These are phyloP conservation scores for Heteromurus nitidus DNA, from an alignment of 2,888 invertebrate genomes.

Conservation along the genomic window DNA sequence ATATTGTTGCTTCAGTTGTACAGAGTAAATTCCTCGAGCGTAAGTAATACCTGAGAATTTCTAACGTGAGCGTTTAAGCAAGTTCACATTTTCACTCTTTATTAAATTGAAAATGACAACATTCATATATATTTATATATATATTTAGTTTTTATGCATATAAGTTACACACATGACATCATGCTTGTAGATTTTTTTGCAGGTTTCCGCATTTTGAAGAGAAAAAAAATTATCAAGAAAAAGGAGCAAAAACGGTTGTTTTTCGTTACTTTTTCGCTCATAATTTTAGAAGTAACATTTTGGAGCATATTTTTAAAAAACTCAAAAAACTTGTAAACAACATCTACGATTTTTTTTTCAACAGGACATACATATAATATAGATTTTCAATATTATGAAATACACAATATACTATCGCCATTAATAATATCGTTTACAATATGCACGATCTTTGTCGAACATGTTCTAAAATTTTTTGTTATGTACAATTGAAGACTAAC, in stretches of 20 bases:
- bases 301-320: too few relatives aligned
- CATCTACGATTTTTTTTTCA: conserved; percentile 49
- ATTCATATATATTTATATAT: too few relatives aligned
- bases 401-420: conserved; percentile 12
- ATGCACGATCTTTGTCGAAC: background rate
- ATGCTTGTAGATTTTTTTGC: background rate
- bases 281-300: too few relatives aligned
- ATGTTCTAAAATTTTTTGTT: background rate
- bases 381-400: conserved; percentile 8
- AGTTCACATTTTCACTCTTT: background rate
- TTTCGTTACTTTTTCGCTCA: too few relatives aligned
- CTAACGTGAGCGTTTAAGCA: background rate
- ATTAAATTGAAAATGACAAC: conserved; percentile 1
- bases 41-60: conserved; percentile 12
- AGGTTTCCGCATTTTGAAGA: background rate
- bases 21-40: background rate
- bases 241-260: background rate
- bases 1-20: background rate
- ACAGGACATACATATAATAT: conserved; percentile 45
- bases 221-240: background rate
- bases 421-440: conserved; percentile 9
- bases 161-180: background rate
- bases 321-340: too few relatives aligned
- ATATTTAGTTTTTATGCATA: too few relatives aligned
- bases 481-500: background rate